Evolutionary conservation across 2,113 vertebrate species (phyloP).

Genomic region (Ctenomys sociabilis): DNA sequence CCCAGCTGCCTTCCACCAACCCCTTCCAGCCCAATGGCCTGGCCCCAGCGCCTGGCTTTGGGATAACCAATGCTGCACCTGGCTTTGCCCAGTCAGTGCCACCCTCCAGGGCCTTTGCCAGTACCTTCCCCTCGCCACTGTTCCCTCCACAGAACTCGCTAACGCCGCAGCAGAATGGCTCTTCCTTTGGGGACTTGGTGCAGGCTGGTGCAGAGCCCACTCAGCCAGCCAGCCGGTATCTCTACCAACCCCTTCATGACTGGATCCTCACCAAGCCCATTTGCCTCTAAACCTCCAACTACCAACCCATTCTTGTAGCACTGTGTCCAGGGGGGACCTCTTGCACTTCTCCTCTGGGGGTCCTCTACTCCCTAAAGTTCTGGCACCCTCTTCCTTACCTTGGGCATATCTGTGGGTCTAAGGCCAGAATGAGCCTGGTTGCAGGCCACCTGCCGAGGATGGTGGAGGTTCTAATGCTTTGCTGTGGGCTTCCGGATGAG

Average conservation of each 20-base stretch:
- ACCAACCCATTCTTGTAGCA: constrained; percentile 86
- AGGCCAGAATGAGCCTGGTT: constrained; percentile 27
- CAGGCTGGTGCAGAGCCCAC: constrained; percentile 75
- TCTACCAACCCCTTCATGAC: constrained; percentile 84
- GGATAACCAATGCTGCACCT: constrained; percentile 85
- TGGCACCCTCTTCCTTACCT: constrained; percentile 50
- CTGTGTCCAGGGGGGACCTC: constrained; percentile 8
- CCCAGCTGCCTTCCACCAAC: constrained; percentile 91
- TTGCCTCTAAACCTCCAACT: constrained; percentile 77
- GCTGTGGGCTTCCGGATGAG: constrained; percentile 46
- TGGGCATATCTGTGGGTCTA: constrained; percentile 40
- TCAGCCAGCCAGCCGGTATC: constrained; percentile 60
- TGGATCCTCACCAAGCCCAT: constrained; percentile 71
- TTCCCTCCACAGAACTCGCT: constrained; percentile 62
- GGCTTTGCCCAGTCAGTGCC: constrained; percentile 79
- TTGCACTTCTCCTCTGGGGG: neutral
- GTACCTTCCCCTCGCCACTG: constrained; percentile 73
- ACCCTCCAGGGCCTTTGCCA: constrained; percentile 45
- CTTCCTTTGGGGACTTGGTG: constrained; percentile 77
- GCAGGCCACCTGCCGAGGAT: neutral
- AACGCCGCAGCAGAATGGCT: constrained; percentile 74
- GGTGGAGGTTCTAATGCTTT: constrained; percentile 30
- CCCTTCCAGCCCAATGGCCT: constrained; percentile 90
- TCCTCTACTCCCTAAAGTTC: constrained; percentile 15
- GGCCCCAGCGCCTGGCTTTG: constrained; percentile 83